These are phyloP conservation scores for Peromyscus californicus DNA, from an alignment of 2,113 vertebrate genomes.

Conservation along the genomic window DNA sequence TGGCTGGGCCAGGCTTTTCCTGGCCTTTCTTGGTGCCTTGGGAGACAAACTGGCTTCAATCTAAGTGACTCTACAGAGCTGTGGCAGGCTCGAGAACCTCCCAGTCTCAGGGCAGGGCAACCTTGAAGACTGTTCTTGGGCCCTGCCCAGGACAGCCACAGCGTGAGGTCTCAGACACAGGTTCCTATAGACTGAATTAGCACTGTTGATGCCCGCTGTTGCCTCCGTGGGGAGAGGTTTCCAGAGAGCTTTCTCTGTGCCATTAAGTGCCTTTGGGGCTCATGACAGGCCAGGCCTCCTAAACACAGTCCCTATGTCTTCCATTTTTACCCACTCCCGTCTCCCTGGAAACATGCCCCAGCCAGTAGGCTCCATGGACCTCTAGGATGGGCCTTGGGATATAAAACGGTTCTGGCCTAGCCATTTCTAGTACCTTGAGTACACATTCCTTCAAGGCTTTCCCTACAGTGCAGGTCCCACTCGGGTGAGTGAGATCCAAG, in stretches of 20 bases:
- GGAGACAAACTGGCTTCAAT: slow-evolving; percentile 5
- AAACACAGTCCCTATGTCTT: neutral
- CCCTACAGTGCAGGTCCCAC: neutral
- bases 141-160: neutral
- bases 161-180: neutral
- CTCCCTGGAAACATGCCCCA: neutral
- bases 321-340: neutral
- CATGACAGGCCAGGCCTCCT: neutral
- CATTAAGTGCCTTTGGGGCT: slow-evolving; percentile 50
- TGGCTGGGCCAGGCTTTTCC: neutral
- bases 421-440: neutral
- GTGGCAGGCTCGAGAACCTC: accelerated
- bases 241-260: neutral
- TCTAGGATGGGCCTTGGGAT: neutral
- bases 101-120: neutral
- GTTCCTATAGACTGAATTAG: neutral
- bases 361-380: neutral
- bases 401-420: neutral
- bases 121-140: neutral
- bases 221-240: neutral
- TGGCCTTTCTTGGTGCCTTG: neutral
- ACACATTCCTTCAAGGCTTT: neutral
- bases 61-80: neutral
- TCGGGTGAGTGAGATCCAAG: neutral
- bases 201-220: accelerated